A percentile compares a stretch with the other conserved stretches of the same genome.
phyloP scores from a whole-genome alignment of 2,113 vertebrate genomes.

The Cygnus atratus region DNA sequence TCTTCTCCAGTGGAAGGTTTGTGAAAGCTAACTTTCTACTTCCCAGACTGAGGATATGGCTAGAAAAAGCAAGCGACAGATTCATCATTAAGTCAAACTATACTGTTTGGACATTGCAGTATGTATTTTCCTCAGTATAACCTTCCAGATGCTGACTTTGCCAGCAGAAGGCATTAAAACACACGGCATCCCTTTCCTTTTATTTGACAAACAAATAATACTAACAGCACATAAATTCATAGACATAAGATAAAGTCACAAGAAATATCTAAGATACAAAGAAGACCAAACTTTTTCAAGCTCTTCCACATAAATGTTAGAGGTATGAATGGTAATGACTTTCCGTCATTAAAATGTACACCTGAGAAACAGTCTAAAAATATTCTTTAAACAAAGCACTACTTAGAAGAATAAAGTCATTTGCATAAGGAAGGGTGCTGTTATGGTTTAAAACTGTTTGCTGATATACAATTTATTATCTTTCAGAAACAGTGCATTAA shows the following conservation, averaged over 20 bases:
- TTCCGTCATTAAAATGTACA: not conserved
- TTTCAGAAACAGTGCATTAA: not conserved
- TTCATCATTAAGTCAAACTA: not conserved
- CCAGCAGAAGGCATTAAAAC: not conserved
- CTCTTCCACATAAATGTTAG: not conserved
- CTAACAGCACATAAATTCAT: not conserved
- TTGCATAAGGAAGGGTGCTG: not conserved
- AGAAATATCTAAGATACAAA: not conserved
- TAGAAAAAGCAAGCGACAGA: not conserved
- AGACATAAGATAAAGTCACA: not conserved
- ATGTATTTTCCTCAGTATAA: not conserved
- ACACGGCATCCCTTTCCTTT: not conserved
- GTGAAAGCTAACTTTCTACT: not conserved
- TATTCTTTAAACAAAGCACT: not conserved
- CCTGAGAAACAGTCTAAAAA: not conserved
- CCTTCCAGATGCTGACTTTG: not conserved
- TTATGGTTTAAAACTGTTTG: not conserved
- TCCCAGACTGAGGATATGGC: not conserved
- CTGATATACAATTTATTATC: not conserved
- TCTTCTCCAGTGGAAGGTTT: not conserved
- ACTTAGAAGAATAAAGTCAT: not conserved
- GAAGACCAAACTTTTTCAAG: not conserved
- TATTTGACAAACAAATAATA: not conserved
- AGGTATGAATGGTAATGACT: not conserved
- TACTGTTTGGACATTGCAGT: not conserved